Conservation (phyloP, 92 coral and sea anemone species). For the Actinostola sp. region DNA sequence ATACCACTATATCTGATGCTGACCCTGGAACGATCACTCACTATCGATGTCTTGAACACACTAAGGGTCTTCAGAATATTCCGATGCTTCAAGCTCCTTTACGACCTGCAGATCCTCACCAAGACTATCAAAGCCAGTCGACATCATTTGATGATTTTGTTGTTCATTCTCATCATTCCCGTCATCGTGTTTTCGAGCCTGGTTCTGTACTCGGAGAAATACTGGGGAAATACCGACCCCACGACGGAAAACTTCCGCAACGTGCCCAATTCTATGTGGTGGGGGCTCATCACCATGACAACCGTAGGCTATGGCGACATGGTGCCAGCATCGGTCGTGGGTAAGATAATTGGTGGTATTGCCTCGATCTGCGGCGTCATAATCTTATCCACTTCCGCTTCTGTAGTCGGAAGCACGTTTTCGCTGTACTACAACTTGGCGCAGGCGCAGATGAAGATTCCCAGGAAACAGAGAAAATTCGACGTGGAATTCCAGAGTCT, state of each 20-base stretch:
- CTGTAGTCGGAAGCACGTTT: constrained; percentile 96
- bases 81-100: constrained; percentile 90
- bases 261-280: constrained; percentile 95
- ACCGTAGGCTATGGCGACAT: constrained; percentile 97
- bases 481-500: constrained; percentile 84
- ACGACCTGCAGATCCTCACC: constrained; percentile 91
- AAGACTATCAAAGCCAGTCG: constrained; percentile 97
- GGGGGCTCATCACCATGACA: constrained; percentile 99
- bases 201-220: constrained; percentile 72
- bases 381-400: constrained; percentile 91
- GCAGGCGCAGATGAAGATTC: constrained; percentile 94
- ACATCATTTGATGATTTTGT: constrained; percentile 75
- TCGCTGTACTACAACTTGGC: constrained; percentile 95
- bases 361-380: constrained; percentile 97
- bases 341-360: constrained; percentile 87
- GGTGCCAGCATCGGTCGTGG: constrained; percentile 82
- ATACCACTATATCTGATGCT: constrained; percentile 88
- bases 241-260: constrained; percentile 58
- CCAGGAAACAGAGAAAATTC: constrained; percentile 70
- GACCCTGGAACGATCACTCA: constrained; percentile 53
- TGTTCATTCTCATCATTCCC: constrained; percentile 85
- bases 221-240: constrained; percentile 47
- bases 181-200: constrained; percentile 91
- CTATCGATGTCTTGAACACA: constrained; percentile 79
- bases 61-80: constrained; percentile 84